Percentiles rank a stretch among this genome's conserved stretches.
Evolutionary conservation across 2,797 vertebrate genomes (phyloP).

Genomic region (Peromyscus attwateri): DNA sequence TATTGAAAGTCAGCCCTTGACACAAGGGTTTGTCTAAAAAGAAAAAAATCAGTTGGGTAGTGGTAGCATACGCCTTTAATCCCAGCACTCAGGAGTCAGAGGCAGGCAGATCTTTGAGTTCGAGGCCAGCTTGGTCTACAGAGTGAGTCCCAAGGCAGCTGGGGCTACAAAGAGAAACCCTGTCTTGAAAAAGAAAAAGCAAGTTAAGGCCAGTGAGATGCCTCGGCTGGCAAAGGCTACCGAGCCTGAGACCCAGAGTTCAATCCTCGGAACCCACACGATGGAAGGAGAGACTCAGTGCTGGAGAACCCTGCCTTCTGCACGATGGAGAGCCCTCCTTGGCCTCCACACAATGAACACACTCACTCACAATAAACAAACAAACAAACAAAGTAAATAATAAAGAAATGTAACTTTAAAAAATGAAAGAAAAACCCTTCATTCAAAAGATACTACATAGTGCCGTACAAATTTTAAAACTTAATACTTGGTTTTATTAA

Average conservation of each 20-base stretch:
- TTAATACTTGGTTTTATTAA: too few relatives aligned
- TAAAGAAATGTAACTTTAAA: background rate
- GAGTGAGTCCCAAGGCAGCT: background rate
- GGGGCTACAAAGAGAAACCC: background rate
- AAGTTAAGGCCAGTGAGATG: background rate
- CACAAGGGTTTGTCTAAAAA: background rate
- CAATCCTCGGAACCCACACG: background rate
- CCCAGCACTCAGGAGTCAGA: background rate
- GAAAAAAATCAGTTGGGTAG: background rate
- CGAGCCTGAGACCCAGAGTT: background rate
- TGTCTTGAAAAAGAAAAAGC: background rate
- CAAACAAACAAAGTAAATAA: background rate
- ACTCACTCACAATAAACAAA: background rate
- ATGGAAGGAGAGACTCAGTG: background rate
- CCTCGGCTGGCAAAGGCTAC: background rate
- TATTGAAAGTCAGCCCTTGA: background rate
- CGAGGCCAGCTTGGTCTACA: background rate
- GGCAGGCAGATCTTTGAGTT: background rate
- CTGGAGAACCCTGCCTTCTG: background rate
- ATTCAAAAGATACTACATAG: background rate
- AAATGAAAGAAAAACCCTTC: background rate
- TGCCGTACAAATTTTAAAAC: too few relatives aligned
- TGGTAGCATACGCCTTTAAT: background rate
- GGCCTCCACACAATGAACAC: too few relatives aligned
- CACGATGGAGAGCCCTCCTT: too few relatives aligned